phyloP scores from a whole-genome alignment of 2,113 vertebrate genomes.

The Pseudorasbora parva region DNA sequence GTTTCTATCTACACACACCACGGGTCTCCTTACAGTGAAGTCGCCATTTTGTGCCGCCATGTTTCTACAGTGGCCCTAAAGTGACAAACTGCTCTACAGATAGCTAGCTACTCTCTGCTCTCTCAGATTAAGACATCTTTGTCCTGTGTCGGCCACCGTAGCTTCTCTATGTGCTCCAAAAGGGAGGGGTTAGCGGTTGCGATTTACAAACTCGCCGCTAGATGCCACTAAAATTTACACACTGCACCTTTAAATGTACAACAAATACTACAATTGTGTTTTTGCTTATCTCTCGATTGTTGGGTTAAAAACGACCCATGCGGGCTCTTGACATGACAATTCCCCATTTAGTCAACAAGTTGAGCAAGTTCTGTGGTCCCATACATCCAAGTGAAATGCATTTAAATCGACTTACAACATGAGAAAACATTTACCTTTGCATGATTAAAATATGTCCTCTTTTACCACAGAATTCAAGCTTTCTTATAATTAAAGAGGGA shows the following conservation, averaged over 20 bases:
- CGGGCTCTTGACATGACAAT: neutral
- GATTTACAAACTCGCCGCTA: no score
- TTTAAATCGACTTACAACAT: neutral
- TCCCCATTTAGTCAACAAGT: neutral
- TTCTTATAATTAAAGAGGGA: neutral
- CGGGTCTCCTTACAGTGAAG: no score
- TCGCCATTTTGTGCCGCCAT: no score
- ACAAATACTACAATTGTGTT: neutral
- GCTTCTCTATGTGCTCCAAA: no score
- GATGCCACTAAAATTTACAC: no score
- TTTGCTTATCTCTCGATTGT: neutral
- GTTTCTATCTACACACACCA: no score
- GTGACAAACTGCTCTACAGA: no score
- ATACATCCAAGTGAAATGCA: constrained; percentile 14
- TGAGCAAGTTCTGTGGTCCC: constrained; percentile 20
- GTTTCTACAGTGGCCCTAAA: no score
- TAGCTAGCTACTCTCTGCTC: no score
- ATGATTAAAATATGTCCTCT: neutral
- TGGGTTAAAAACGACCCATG: neutral
- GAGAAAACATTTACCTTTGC: neutral
- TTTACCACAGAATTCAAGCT: neutral
- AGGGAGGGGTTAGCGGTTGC: no score
- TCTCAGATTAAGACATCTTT: no score
- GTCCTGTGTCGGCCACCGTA: no score
- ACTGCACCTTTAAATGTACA: neutral